Base-by-base conservation (phyloP, 2,797 vertebrate genomes). In the Darevskia nairensis region DNA sequence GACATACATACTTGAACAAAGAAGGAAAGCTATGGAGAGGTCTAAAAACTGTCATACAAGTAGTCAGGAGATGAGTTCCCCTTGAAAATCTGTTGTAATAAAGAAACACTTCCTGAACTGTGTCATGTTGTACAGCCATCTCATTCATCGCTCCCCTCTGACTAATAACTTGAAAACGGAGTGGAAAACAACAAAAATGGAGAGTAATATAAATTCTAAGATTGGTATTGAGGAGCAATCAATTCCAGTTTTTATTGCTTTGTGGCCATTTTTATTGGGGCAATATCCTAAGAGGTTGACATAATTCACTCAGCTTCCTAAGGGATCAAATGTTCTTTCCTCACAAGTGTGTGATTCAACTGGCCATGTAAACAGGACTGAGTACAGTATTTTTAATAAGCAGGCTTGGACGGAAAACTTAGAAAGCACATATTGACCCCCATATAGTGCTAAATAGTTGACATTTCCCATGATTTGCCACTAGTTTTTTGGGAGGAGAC, bases 111-210 rank as follows among this genome's bases (percentile, higher is more conserved):
- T 80, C 10, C 76, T 80, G 41, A 27, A 71, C 32, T 41, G 23
- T 85, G 50, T 41, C 69, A 59, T 61, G 64, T 68, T 64, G 35
- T 81, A 35, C 17, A 69, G 41, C n/a, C 10, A 27, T 55, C 44
- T 86, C n/a, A 55, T 86, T 79, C 41, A 79, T 35, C 9, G 29
- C 64, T 86, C 76, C 76, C 85, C 25, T 79, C 11, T 79, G 85
- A n/a, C 21, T 55, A 79, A 69, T 69, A 50, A 29, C 6, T 19
- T 41, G 8, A 66, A 41, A 46, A 46, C 27, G 69, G 68, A 80
- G 25, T 32, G 41, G 64, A 39, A 86, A 87, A 64, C 55, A 82
- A 75, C 25, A 81, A 72, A 87, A 59, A 19, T 81, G 27, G 64
- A 72, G 9, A 59, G 50, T 61, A 44, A 80, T 80, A 81, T 74